These are phyloP conservation scores for Cheilosia grossa DNA, from an alignment of 2,888 invertebrate species.

Conservation along the genomic window DNA sequence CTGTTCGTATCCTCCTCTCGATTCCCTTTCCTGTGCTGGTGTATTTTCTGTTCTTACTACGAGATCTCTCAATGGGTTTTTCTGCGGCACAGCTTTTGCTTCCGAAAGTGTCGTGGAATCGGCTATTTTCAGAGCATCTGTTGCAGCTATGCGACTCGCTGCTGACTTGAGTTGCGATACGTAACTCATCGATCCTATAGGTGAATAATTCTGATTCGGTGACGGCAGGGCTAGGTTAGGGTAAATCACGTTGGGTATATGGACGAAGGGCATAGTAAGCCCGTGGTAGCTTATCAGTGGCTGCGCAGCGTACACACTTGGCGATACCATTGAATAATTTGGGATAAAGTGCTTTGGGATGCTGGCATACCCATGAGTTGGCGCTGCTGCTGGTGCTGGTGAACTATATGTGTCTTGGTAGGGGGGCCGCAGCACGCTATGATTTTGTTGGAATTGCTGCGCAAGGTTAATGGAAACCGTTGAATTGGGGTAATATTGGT, in stretches of 20 bases:
- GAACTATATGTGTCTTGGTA: background rate
- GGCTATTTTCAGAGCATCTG: background rate
- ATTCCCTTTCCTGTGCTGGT: no score
- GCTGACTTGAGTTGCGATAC: constrained; percentile 8
- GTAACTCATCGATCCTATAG: background rate
- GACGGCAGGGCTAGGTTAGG: background rate
- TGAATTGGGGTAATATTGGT: background rate
- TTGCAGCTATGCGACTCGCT: background rate
- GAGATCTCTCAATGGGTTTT: background rate
- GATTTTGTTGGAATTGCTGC: background rate
- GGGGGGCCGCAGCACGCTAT: background rate
- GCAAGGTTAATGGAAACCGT: background rate
- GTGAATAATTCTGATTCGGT: background rate
- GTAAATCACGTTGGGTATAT: background rate
- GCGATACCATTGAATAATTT: background rate
- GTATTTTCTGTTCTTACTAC: background rate
- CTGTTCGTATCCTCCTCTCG: background rate
- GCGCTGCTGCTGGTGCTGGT: no score
- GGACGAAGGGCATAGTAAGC: background rate
- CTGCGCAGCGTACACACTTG: background rate
- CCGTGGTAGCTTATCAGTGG: background rate
- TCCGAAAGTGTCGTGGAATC: background rate
- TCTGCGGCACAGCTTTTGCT: no score
- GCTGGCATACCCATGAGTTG: no score
- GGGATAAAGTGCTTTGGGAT: background rate